A percentile compares a stretch with the other conserved stretches of the same genome.
Evolutionary conservation across 2,888 invertebrate species (phyloP).

Genomic region (Drosophila prostipennis): DNA sequence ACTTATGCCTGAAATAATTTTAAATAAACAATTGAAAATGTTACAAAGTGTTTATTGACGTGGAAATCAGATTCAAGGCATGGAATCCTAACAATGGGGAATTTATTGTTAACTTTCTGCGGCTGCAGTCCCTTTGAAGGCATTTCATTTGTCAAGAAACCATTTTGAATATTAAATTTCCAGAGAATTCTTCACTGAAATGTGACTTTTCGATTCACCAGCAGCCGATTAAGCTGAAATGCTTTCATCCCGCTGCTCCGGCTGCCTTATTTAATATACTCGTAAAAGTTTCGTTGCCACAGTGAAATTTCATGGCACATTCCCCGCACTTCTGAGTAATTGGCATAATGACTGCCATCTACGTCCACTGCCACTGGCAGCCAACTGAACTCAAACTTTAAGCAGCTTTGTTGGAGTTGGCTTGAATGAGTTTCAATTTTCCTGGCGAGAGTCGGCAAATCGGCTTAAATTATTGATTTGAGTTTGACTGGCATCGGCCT

Average conservation of each 20-base stretch:
- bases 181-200: constrained; percentile 1
- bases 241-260: constrained; percentile 12
- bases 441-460: background rate
- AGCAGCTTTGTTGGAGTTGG: constrained; percentile 12
- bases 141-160: constrained; percentile 7
- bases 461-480: constrained; percentile 28
- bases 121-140: constrained; percentile 3
- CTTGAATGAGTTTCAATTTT: constrained; percentile 3
- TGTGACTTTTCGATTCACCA: constrained; percentile 7
- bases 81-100: constrained; percentile 4
- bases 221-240: constrained; percentile 21
- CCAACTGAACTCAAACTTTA: constrained; percentile 27
- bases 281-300: constrained; percentile 44
- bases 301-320: constrained; percentile 37
- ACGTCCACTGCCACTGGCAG: constrained; percentile 2
- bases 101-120: constrained; percentile 18
- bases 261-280: constrained; percentile 42
- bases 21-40: background rate
- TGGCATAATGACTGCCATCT: constrained; percentile 35
- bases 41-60: constrained; percentile 24
- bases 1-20: background rate
- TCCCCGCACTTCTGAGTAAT: constrained; percentile 20
- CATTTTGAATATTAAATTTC: constrained; percentile 21
- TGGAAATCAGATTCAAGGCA: constrained; percentile 11
- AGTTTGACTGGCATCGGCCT: background rate